Percentiles rank a stretch among this genome's conserved stretches.
These are phyloP conservation scores for Drosophila borealis DNA, from an alignment of 2,888 invertebrate genomes.

Conservation along the genomic window DNA sequence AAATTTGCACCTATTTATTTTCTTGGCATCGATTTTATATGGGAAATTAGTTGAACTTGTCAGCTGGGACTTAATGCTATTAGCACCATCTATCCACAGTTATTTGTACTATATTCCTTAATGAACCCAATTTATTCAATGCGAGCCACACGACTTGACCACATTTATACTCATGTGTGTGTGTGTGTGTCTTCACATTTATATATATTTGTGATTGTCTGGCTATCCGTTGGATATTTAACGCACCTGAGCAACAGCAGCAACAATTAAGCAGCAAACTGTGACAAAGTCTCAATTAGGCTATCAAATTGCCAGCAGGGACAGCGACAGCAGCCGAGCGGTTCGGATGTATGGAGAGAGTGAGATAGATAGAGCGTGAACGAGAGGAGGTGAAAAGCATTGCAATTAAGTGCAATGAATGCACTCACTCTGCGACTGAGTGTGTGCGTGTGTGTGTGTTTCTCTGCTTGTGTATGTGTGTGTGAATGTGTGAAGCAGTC, in stretches of 20 bases:
- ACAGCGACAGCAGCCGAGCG: slow-evolving; percentile 30
- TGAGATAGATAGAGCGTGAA: slow-evolving; percentile 21
- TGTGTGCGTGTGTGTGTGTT: slow-evolving; percentile 6
- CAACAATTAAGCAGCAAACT: slow-evolving; percentile 58
- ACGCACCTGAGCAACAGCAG: slow-evolving; percentile 50
- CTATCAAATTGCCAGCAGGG: slow-evolving; percentile 65
- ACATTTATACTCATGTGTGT: slow-evolving; percentile 11
- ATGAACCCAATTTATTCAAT: slow-evolving; percentile 63
- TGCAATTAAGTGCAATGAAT: slow-evolving; percentile 74
- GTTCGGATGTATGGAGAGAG: neutral
- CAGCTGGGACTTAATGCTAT: neutral
- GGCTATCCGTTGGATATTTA: slow-evolving; percentile 40
- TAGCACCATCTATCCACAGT: slow-evolving; percentile 7
- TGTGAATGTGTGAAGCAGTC: slow-evolving; percentile 24
- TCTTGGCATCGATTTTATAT: neutral
- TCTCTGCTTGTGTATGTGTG: neutral
- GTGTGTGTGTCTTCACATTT: neutral
- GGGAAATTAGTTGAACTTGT: neutral
- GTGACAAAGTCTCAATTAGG: slow-evolving; percentile 81
- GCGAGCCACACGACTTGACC: slow-evolving; percentile 32
- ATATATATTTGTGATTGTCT: slow-evolving; percentile 22
- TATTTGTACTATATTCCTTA: slow-evolving; percentile 33
- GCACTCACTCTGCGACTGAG: slow-evolving; percentile 32
- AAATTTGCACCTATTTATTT: neutral
- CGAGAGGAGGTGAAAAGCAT: slow-evolving; percentile 39